Evolutionary conservation across 2,888 invertebrate species (phyloP).

Genomic region (Dicroscelio sp.): DNA sequence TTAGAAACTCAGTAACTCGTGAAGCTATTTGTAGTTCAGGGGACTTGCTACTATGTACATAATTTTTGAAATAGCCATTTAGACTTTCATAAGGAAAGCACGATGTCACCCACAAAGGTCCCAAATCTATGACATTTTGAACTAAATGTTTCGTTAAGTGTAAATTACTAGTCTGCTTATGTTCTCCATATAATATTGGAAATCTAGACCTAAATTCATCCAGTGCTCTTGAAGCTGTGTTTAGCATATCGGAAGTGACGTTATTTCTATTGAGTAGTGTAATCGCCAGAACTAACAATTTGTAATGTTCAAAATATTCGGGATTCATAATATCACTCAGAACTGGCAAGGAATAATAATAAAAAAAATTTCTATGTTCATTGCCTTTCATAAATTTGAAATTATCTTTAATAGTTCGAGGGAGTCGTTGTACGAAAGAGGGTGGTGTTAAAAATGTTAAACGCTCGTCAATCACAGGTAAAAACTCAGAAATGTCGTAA

Average conservation of each 20-base stretch:
- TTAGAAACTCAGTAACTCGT: not conserved
- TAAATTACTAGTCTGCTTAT: conserved; percentile 79
- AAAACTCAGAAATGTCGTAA: conserved; percentile 12
- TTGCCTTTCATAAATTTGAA: conserved; percentile 56
- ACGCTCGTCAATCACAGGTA: conserved; percentile 52
- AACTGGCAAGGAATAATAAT: conserved; percentile 69
- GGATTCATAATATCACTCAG: conserved; percentile 51
- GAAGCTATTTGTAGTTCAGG: conserved; percentile 10
- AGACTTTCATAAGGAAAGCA: conserved; percentile 27
- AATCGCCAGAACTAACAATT: conserved; percentile 69
- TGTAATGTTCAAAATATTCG: conserved; percentile 73
- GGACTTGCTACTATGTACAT: conserved; percentile 9
- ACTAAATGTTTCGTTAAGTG: conserved; percentile 78
- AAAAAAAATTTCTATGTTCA: conserved; percentile 64
- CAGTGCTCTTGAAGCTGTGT: conserved; percentile 57
- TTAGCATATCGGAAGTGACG: conserved; percentile 51
- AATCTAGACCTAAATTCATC: conserved; percentile 62
- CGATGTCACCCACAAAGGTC: not conserved
- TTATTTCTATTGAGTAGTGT: conserved; percentile 41
- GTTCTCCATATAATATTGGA: conserved; percentile 17
- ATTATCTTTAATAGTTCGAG: conserved; percentile 54
- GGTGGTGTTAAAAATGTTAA: conserved; percentile 49
- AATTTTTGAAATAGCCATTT: not conserved
- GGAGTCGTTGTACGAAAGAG: conserved; percentile 65
- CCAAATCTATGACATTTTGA: conserved; percentile 53